A percentile compares a stretch with the other conserved stretches of the same genome.
Conservation (phyloP, 2,888 invertebrate species). For the Morpho deidamia region DNA sequence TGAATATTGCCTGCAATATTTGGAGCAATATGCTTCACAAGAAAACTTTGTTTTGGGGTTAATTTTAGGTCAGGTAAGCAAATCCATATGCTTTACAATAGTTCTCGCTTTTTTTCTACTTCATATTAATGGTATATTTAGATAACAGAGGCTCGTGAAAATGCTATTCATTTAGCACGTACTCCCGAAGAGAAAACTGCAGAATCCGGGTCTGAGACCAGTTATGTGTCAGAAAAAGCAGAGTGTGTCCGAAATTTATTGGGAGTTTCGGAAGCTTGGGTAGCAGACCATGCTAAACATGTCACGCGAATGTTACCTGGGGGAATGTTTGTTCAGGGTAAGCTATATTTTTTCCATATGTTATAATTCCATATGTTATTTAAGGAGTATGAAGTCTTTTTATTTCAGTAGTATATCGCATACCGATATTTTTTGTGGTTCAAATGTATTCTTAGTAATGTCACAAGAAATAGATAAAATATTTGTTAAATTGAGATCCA, state of each 20-base stretch:
- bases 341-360: neutral
- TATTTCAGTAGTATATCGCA: no score
- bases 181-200: slow-evolving; percentile 80
- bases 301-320: slow-evolving; percentile 94
- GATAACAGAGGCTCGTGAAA: slow-evolving; percentile 83
- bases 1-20: slow-evolving; percentile 82
- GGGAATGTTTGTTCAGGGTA: slow-evolving; percentile 90
- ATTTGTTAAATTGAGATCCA: no score
- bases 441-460: neutral
- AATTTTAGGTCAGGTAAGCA: slow-evolving; percentile 87
- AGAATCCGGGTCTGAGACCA: slow-evolving; percentile 49
- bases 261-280: slow-evolving; percentile 82
- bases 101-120: neutral
- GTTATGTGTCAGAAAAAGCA: slow-evolving; percentile 44
- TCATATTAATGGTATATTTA: slow-evolving; percentile 41
- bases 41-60: slow-evolving; percentile 84
- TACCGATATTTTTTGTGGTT: no score
- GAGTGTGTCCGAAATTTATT: slow-evolving; percentile 67
- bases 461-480: neutral
- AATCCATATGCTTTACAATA: slow-evolving; percentile 1
- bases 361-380: no score
- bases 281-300: slow-evolving; percentile 90
- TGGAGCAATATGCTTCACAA: slow-evolving; percentile 80
- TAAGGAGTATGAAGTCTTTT: no score
- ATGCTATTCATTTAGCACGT: slow-evolving; percentile 87